Evolutionary conservation across 2,888 invertebrate species (phyloP).

Genomic region (Tricholauxania praeusta): DNA sequence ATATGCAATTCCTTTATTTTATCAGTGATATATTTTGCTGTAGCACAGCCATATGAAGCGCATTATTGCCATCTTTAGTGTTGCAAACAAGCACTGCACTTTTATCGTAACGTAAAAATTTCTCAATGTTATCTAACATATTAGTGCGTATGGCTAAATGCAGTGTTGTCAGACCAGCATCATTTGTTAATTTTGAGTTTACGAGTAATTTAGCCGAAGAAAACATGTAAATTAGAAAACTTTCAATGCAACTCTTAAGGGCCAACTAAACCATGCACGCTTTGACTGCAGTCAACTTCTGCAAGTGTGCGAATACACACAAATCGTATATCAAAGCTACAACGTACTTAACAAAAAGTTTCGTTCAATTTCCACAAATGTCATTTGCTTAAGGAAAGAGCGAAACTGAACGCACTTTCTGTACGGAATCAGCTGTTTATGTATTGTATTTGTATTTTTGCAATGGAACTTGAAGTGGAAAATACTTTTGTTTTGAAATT

Average conservation of each 20-base stretch:
- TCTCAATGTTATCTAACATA: slow-evolving; percentile 69
- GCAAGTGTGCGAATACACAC: too few species aligned
- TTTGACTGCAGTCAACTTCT: too few species aligned
- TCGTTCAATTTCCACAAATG: too few species aligned
- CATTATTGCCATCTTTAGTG: slow-evolving; percentile 65
- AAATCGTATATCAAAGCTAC: too few species aligned
- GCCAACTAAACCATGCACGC: too few species aligned
- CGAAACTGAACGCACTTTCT: too few species aligned
- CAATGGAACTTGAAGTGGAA: too few species aligned
- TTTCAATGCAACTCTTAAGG: slow-evolving; percentile 56
- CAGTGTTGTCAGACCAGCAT: slow-evolving; percentile 70
- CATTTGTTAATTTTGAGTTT: slow-evolving; percentile 60
- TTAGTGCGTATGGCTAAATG: slow-evolving; percentile 71
- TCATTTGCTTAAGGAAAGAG: too few species aligned
- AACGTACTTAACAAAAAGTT: too few species aligned
- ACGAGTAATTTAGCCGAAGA: slow-evolving; percentile 41
- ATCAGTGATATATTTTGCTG: slow-evolving; percentile 58
- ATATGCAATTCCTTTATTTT: slow-evolving; percentile 56
- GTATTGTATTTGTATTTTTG: too few species aligned
- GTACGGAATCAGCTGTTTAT: too few species aligned
- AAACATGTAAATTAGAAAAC: slow-evolving; percentile 53
- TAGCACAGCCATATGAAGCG: slow-evolving; percentile 64
- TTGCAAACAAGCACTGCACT: slow-evolving; percentile 63
- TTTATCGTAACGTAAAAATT: slow-evolving; percentile 69
- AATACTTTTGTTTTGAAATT: too few species aligned